These are phyloP conservation scores for Micromussa lordhowensis DNA, from an alignment of 92 coral and sea anemone genomes.

Conservation along the genomic window DNA sequence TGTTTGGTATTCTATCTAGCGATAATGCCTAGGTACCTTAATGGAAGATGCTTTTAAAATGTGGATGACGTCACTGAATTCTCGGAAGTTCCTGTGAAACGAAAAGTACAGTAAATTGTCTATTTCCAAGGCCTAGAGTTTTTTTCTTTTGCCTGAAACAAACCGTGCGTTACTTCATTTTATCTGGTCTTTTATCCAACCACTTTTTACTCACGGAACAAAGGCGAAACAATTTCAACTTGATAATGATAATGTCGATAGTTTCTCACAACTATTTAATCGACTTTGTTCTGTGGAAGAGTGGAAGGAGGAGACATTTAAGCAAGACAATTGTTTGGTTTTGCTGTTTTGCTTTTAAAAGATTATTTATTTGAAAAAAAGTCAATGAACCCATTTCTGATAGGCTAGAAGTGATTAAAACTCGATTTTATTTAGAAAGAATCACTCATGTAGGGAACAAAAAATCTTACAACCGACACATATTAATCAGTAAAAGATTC, in stretches of 20 bases:
- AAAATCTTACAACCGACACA: slow-evolving; percentile 9
- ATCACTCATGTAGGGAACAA: background rate
- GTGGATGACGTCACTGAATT: background rate
- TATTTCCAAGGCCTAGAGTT: background rate
- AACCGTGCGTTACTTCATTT: background rate
- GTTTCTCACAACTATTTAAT: background rate
- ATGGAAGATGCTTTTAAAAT: background rate
- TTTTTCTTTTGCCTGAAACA: background rate
- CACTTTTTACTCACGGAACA: background rate
- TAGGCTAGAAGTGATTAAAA: slow-evolving; percentile 1
- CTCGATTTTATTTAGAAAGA: background rate
- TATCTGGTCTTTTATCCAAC: too few species aligned
- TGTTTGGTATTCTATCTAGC: background rate
- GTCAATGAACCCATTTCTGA: slow-evolving; percentile 4
- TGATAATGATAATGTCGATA: background rate
- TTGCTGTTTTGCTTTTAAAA: background rate
- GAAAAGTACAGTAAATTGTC: background rate
- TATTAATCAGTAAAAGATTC: slow-evolving; percentile 23
- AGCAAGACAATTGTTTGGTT: slow-evolving; percentile 21
- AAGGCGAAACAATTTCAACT: background rate
- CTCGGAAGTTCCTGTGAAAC: background rate
- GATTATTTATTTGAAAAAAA: background rate
- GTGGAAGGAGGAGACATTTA: slow-evolving; percentile 32
- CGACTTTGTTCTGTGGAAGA: background rate
- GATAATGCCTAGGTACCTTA: background rate